These are phyloP conservation scores for Lepidocyrtinus sp. DNA, from an alignment of 2,888 invertebrate genomes.

Conservation along the genomic window DNA sequence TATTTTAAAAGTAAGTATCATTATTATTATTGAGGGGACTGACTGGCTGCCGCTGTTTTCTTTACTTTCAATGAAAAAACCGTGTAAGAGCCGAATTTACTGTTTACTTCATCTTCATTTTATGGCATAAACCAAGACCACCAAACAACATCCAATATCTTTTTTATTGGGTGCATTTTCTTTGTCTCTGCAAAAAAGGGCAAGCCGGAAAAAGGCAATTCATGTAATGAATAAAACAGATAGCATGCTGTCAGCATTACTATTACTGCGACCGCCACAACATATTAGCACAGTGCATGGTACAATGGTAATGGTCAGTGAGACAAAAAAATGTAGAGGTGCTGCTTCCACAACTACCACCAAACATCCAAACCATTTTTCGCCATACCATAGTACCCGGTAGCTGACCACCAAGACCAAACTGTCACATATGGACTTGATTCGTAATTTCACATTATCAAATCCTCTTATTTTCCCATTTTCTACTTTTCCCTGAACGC, in stretches of 20 bases:
- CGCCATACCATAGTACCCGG: too few relatives aligned
- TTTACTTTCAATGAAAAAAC: too few relatives aligned
- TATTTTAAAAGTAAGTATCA: too few relatives aligned
- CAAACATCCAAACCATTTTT: too few relatives aligned
- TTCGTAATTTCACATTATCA: conserved; percentile 51
- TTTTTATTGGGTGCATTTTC: background rate
- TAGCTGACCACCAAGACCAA: conserved; percentile 49
- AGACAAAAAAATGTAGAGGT: too few relatives aligned
- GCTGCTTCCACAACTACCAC: conserved; percentile 25
- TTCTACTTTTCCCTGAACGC: background rate
- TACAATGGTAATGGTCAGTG: conserved; percentile 28
- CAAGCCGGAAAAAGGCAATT: conserved; percentile 49
- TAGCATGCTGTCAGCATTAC: conserved; percentile 46
- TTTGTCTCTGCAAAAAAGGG: conserved; percentile 6
- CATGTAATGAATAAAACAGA: conserved; percentile 59
- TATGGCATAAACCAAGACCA: too few relatives aligned
- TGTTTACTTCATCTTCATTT: background rate
- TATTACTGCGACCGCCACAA: conserved; percentile 32
- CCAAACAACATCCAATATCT: background rate
- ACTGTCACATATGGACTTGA: conserved; percentile 55
- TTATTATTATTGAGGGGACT: too few relatives aligned
- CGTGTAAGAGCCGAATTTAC: too few relatives aligned
- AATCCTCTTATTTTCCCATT: conserved; percentile 31
- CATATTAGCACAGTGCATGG: conserved; percentile 39
- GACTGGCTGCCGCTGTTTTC: too few relatives aligned